These are phyloP conservation scores for Ectropis grisescens DNA, from an alignment of 1,140 invertebrate species.

Conservation along the genomic window DNA sequence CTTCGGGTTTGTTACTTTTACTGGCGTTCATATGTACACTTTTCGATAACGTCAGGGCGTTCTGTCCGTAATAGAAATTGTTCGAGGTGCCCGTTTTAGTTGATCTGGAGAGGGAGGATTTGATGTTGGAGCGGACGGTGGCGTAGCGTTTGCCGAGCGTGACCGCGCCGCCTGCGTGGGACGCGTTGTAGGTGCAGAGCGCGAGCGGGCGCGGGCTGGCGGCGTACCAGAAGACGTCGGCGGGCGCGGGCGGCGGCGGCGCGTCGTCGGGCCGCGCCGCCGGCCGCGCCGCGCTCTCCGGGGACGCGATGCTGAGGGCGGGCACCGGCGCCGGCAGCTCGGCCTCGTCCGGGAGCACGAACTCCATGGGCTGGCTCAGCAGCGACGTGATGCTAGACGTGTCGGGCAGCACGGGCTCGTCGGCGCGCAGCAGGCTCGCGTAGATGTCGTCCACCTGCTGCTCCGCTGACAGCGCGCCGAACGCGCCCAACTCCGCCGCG, in stretches of 20 bases:
- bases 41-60: constrained; percentile 41
- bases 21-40: constrained; percentile 51
- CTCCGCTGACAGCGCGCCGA: constrained; percentile 46
- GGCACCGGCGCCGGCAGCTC: constrained; percentile 24
- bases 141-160: constrained; percentile 55
- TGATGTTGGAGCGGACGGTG: constrained; percentile 58
- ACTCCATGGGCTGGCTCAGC: constrained; percentile 35
- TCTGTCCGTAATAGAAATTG: constrained; percentile 43
- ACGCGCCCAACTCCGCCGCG: constrained; percentile 32
- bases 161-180: constrained; percentile 53
- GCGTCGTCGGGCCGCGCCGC: constrained; percentile 20
- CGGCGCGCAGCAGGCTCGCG: constrained; percentile 48
- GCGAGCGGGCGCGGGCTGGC: constrained; percentile 56
- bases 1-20: constrained; percentile 60
- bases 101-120: constrained; percentile 43
- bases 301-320: constrained; percentile 18
- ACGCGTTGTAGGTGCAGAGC: constrained; percentile 60
- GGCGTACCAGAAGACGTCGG: constrained; percentile 60
- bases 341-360: constrained; percentile 38
- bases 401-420: constrained; percentile 42
- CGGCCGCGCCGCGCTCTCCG: constrained; percentile 11
- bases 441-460: constrained; percentile 57
- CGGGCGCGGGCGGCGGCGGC: constrained; percentile 29
- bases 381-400: constrained; percentile 41
- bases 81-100: constrained; percentile 29